Percentiles rank a stretch among this genome's conserved stretches.
These are phyloP conservation scores for Sitobion miscanthi DNA, from an alignment of 1,140 invertebrate genomes.

Conservation along the genomic window DNA sequence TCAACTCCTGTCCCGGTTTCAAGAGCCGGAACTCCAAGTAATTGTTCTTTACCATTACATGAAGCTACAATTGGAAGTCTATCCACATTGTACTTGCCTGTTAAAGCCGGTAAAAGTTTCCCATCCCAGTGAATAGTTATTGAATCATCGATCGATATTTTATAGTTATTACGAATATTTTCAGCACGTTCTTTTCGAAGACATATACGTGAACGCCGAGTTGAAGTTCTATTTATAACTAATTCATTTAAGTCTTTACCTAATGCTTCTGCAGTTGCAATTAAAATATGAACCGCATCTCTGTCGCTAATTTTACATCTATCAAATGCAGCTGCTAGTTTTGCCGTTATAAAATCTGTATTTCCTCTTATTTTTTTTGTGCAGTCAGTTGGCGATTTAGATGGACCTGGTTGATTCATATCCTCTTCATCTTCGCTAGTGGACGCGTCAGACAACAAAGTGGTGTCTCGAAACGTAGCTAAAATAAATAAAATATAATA, in stretches of 20 bases:
- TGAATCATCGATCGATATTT: not conserved
- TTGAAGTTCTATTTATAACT: conserved; percentile 21
- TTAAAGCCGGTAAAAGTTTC: too few relatives aligned
- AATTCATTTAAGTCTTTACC: not conserved
- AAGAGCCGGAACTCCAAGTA: too few relatives aligned
- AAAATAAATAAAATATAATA: not conserved
- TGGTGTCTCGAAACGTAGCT: not conserved
- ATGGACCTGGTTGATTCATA: not conserved
- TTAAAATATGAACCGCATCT: conserved; percentile 58
- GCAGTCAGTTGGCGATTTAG: not conserved
- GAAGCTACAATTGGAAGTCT: too few relatives aligned
- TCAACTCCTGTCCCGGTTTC: too few relatives aligned
- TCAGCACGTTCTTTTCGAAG: not conserved
- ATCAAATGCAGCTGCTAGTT: conserved; percentile 58
- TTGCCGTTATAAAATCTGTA: not conserved
- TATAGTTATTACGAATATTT: not conserved
- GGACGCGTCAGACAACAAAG: not conserved
- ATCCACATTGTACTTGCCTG: too few relatives aligned
- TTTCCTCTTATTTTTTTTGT: not conserved
- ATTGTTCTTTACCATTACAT: too few relatives aligned
- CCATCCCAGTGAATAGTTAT: conserved; percentile 55
- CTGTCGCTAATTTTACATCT: conserved; percentile 59
- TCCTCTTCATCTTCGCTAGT: not conserved
- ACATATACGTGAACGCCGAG: not conserved
- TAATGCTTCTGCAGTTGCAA: conserved; percentile 57